Percentiles rank a stretch among this genome's conserved stretches.
These are phyloP conservation scores for Cyaniris semiargus DNA, from an alignment of 2,888 invertebrate genomes.

Conservation along the genomic window DNA sequence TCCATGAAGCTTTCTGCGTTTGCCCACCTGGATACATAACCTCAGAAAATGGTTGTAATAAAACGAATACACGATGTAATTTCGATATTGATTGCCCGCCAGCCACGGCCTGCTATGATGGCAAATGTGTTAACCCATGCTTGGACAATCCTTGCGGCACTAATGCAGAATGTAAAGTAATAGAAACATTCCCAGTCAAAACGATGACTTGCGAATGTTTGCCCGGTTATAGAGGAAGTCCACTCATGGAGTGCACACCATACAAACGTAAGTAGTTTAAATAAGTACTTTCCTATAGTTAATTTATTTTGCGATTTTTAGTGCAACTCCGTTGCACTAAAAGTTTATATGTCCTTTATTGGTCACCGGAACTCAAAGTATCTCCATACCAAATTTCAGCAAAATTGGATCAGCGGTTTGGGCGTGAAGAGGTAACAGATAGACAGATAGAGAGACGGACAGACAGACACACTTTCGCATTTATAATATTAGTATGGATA, in stretches of 20 bases:
- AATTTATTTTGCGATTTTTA: too few relatives aligned
- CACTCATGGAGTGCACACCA: constrained; percentile 86
- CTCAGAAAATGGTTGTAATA: constrained; percentile 81
- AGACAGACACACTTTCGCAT: too few relatives aligned
- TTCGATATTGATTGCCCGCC: constrained; percentile 91
- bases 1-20: constrained; percentile 88
- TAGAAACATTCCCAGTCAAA: constrained; percentile 90
- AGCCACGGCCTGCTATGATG: constrained; percentile 90
- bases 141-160: constrained; percentile 89
- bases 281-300: not conserved
- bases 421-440: too few relatives aligned
- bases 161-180: constrained; percentile 88
- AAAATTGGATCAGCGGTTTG: too few relatives aligned
- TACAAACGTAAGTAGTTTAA: constrained; percentile 84
- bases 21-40: constrained; percentile 90
- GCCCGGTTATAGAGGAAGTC: constrained; percentile 92
- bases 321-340: too few relatives aligned
- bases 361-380: too few relatives aligned
- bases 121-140: constrained; percentile 92
- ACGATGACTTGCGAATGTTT: constrained; percentile 94
- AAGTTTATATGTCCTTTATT: too few relatives aligned
- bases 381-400: too few relatives aligned
- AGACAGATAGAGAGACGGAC: too few relatives aligned
- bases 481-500: too few relatives aligned
- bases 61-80: constrained; percentile 83